Base-by-base conservation (phyloP, 2,113 vertebrate genomes). In the Gila orcuttii region DNA sequence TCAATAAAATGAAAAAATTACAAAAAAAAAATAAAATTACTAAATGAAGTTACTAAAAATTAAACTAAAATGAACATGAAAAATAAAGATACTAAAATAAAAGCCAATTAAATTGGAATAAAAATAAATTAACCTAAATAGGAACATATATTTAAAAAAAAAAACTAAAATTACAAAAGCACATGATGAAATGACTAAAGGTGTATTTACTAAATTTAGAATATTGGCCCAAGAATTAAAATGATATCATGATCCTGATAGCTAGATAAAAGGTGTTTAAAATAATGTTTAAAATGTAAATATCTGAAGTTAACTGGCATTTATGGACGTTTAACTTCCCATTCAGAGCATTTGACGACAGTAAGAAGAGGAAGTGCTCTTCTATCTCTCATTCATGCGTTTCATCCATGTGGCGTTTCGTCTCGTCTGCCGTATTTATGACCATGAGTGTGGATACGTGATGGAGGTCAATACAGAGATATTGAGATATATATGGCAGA, bases 331-430 rank as follows among this genome's bases (percentile, higher is more conserved):
- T 47, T 25, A 17, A 74, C 39, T 74, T 74, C 71, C 71, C 42
- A 8, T 45, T 74, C 3, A 23, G 3, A 69, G 66, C 33, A 45
- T 74, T 42, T 74, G 71, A 71, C 9, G 21, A 71, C 19, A 42
- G 39, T 23, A 71, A 25, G 42, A 74, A 74, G 42, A 74, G 71
- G 71, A 74, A 47, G 71, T 74, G 39, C 42, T 47, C n/a, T 25
- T 28, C 23, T 17, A 25, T 47, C 71, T n/a, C 23, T 74, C 39
- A 6, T 45, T 42, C 4, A 36, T 8, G 3, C 2, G 19, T 13
- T 11, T 42, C 21, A 25, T 36, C 23, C 36, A n/a, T 45, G 69
- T n/a, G 69, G 13, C 69, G 21, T 11, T 1, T 73, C 17, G 1
- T 36, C 17, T 10, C 33, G 9, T 21, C 66, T 36, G 66, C 66